Base-by-base conservation (phyloP, 2,888 invertebrate genomes). In the Dryobota labecula region DNA sequence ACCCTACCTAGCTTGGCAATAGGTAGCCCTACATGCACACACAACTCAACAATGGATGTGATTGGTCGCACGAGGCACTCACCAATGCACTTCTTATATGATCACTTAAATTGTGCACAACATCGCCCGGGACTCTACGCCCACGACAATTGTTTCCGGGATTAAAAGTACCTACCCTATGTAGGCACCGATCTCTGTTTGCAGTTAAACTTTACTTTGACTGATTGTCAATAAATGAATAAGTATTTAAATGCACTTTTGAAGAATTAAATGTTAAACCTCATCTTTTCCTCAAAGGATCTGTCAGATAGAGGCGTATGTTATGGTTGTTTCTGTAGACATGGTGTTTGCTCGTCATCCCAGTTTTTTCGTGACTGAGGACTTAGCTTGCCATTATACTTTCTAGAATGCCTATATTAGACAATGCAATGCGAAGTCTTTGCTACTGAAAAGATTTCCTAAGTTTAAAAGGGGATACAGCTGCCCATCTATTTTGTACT, bases 11-110 rank as follows among this genome's bases (percentile, higher is more conserved):
- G 3, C 4, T 13, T 2, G 4, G 11, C 8, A n/a, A 33, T 15
- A 24, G 36, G 24, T 47, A 61, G 27, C 57, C 78, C 71, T 76
- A 51, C 24, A 20, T 13, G 13, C 8, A 9, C 13, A 65, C 62
- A 63, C 36, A 47, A 3, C 57, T 43, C 20, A 54, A 49, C 30
- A 24, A 43, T 43, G 38, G 18, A 53, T 27, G 30, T 66, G 76
- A 72, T 66, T 33, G 53, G 58, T 49, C 53, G 78, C 78, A 72
- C 58, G 66, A 66, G 58, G 8, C 57, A 20, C 33, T 13, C 61
- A 54, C 36, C 27, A 13, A 38, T 45, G 15, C 27, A 64, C 49
- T 45, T 49, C 49, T 6, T 30, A 30, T 6, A 41, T 27, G 47
- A 9, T 13, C 36, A 24, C 2, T 58, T 13, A 38, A 38, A 38